Evolutionary conservation across 2,888 invertebrate genomes (phyloP), one percentile per base, ranked within the genome.

Genomic region (Torymus texanus): DNA sequence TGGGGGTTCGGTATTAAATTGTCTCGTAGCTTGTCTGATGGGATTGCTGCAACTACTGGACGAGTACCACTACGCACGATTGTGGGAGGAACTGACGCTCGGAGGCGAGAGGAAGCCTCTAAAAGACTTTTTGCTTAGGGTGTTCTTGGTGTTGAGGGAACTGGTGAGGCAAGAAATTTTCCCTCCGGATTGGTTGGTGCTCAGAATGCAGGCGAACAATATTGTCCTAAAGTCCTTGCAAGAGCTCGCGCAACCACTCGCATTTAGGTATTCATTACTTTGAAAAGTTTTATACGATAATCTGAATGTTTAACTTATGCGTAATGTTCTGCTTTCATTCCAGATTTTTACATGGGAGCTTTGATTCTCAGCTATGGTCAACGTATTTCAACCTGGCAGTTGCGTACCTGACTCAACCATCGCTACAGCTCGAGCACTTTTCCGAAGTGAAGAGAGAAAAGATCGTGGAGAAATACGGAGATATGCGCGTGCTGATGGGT

Each of bases 401-500:
- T 1, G 93, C 94, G 16, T 96, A 96, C 88, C 91, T 96, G 59
- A 96, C 95, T 0, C 96, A 97, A 86, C 94, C 95, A 0, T 94
- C 95, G 56, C 91, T 97, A 41, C 96, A 97, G 90, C 90, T 97
- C 77, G 96, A 96, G 87, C 94, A 93, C 83, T 96, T 96, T 88
- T 94, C 95, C n/a, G 94, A 95, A 82, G 94, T 94, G 2, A 96
- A 96, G 86, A 91, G 94, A 0, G 93, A 95, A 80, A 95, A 95
- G 89, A 94, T 96, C 78, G 92, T 95, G 16, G 94, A 95, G 85
- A 95, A 94, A 77, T 95, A 96, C 87, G 95, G 95, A 1, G 97
- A 97, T 87, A 97, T 98, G 97, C 93, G 98, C 75, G 96, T 97
- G 2, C 92, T 95, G 16, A 97, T 98, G 94, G 98, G 97, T 50